Percentiles rank a stretch among this genome's conserved stretches.
These are phyloP conservation scores for Autographa pulchrina DNA, from an alignment of 2,888 invertebrate genomes.

Conservation along the genomic window DNA sequence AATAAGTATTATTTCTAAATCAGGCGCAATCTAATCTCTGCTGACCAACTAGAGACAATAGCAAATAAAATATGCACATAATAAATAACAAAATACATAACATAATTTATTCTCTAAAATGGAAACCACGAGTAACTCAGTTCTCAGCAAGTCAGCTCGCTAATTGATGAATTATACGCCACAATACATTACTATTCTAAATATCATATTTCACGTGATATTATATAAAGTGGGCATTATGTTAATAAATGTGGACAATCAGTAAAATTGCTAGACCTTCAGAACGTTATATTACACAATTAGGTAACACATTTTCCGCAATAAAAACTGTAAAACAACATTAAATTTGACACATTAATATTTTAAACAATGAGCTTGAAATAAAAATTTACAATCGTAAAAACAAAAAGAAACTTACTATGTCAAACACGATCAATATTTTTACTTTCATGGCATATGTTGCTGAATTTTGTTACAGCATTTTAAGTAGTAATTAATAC, in stretches of 20 bases:
- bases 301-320: conserved; percentile 34
- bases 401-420: not conserved
- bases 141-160: not conserved
- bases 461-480: too few relatives aligned
- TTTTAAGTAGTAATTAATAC: too few relatives aligned
- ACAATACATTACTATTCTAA: not conserved
- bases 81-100: not conserved
- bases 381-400: conserved; percentile 20
- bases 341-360: conserved; percentile 24
- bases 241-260: conserved; percentile 22
- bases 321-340: conserved; percentile 16
- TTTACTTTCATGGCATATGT: too few relatives aligned
- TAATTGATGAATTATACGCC: conserved; percentile 7
- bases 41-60: not conserved
- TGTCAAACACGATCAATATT: too few relatives aligned
- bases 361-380: conserved; percentile 21
- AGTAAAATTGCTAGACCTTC: conserved; percentile 47
- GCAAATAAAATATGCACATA: not conserved
- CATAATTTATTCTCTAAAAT: not conserved
- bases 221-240: conserved; percentile 37
- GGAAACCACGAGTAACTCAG: not conserved
- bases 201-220: conserved; percentile 24
- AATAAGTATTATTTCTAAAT: too few relatives aligned
- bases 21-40: too few relatives aligned
- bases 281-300: conserved; percentile 15